Evolutionary conservation across 2,888 invertebrate genomes (phyloP).

Genomic region (Nemapogon koenigi): DNA sequence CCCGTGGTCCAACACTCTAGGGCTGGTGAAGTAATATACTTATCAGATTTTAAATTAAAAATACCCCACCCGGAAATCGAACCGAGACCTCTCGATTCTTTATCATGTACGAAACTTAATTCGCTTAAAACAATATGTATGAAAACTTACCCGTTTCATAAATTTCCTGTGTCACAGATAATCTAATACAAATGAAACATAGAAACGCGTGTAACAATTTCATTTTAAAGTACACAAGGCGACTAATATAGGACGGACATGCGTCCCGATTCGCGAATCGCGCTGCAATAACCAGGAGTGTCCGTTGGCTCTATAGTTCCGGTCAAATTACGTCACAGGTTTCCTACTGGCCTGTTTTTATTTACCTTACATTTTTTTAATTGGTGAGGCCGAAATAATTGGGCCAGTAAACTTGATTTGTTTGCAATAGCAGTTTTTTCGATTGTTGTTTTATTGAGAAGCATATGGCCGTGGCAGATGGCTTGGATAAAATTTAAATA

Average conservation of each 20-base stretch:
- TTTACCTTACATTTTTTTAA: slow-evolving; percentile 58
- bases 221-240: slow-evolving; percentile 25
- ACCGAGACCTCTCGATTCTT: too few species aligned
- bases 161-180: slow-evolving; percentile 30
- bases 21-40: too few species aligned
- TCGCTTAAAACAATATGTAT: too few species aligned
- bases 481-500: too few species aligned
- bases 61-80: too few species aligned
- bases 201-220: slow-evolving; percentile 22
- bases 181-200: slow-evolving; percentile 24
- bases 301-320: slow-evolving; percentile 30
- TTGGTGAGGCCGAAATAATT: slow-evolving; percentile 60
- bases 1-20: too few species aligned
- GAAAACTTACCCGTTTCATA: slow-evolving; percentile 33
- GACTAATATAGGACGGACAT: slow-evolving; percentile 38
- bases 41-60: too few species aligned
- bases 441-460: too few species aligned
- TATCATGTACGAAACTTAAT: too few species aligned
- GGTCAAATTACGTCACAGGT: slow-evolving; percentile 35
- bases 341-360: slow-evolving; percentile 19
- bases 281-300: slow-evolving; percentile 46
- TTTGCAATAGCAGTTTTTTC: slow-evolving; percentile 18
- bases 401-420: slow-evolving; percentile 45
- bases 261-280: slow-evolving; percentile 54
- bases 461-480: too few species aligned